Conservation (phyloP, 2,888 invertebrate species). For the Spilarctia lutea region DNA sequence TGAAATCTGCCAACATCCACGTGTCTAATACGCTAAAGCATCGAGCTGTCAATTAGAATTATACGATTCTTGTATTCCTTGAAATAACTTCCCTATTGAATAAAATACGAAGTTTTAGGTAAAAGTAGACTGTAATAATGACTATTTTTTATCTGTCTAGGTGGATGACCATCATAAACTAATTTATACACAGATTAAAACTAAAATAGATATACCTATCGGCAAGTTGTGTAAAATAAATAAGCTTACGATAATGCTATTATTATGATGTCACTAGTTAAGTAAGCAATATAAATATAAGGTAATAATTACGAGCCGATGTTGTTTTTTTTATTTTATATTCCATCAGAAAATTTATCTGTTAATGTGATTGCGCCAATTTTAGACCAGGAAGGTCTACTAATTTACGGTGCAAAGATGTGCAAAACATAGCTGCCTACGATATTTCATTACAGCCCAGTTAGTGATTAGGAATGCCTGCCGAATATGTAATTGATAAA, state of each 20-base stretch:
- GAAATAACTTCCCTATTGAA: slow-evolving; percentile 73
- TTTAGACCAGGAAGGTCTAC: neutral
- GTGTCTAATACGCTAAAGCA: slow-evolving; percentile 80
- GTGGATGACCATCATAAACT: slow-evolving; percentile 85
- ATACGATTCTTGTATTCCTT: slow-evolving; percentile 83
- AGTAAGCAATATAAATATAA: slow-evolving; percentile 87
- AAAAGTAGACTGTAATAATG: slow-evolving; percentile 81
- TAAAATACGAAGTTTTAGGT: slow-evolving; percentile 77
- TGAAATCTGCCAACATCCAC: slow-evolving; percentile 80
- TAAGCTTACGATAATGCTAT: slow-evolving; percentile 86
- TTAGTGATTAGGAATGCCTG: neutral
- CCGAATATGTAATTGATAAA: too few relatives aligned
- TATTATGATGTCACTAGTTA: slow-evolving; percentile 87
- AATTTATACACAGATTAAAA: slow-evolving; percentile 85
- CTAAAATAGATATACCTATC: slow-evolving; percentile 83
- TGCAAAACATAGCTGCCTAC: neutral
- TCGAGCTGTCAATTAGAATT: slow-evolving; percentile 84
- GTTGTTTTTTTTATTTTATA: slow-evolving; percentile 66
- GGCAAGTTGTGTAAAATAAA: slow-evolving; percentile 86
- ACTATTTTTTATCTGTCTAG: slow-evolving; percentile 86
- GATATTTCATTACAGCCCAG: neutral
- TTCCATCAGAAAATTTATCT: slow-evolving; percentile 34
- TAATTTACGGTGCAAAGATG: neutral
- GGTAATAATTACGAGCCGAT: slow-evolving; percentile 73
- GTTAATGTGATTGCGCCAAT: neutral